Evolutionary conservation across 2,888 invertebrate species (phyloP), one percentile per base, ranked within the genome.

Genomic region (Mechanitis messenoides): DNA sequence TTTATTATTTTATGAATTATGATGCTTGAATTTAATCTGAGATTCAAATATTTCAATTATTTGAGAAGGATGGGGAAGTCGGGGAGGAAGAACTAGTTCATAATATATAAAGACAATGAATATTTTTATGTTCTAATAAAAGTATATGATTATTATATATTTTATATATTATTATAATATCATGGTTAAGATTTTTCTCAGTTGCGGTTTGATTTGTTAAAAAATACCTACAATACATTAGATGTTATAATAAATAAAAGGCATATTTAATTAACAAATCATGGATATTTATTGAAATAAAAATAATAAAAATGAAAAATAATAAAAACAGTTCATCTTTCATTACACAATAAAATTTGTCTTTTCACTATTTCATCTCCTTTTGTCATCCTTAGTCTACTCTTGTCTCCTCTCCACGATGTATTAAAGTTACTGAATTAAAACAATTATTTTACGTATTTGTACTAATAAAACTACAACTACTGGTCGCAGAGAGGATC

Each of bases 281-380:
- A 79, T 89, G 90, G 90, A 90, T 90, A 90, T 90, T 90, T 90
- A 90, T 88, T 90, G 90, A 88, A 89, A 90, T 89, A 89, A 90
- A 88, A 90, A 89, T 89, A 89, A 87, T 87, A 89, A 89, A 88
- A 89, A 89, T 85, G 84, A 87, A 89, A 88, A 89, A 88, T 88
- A 90, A 89, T 90, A 89, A 90, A 90, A 90, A 90, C 90, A 90
- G 89, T 87, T 88, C 82, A 83, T 87, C 87, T 88, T 87, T 87
- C 84, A 89, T 86, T 87, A 88, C 90, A 86, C 84, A 82, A 89
- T 90, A 90, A 86, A 89, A 85, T 89, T 90, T 89, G 85, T 88
- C 82, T 85, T 89, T 79, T 81, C 79, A 79, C 77, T 83, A 84
- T 83, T 83, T 83, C 83, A 83, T 79, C 84, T 78, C 84, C 83